These are phyloP conservation scores for Anthonomus grandis DNA, from an alignment of 1,140 invertebrate genomes.

Conservation along the genomic window DNA sequence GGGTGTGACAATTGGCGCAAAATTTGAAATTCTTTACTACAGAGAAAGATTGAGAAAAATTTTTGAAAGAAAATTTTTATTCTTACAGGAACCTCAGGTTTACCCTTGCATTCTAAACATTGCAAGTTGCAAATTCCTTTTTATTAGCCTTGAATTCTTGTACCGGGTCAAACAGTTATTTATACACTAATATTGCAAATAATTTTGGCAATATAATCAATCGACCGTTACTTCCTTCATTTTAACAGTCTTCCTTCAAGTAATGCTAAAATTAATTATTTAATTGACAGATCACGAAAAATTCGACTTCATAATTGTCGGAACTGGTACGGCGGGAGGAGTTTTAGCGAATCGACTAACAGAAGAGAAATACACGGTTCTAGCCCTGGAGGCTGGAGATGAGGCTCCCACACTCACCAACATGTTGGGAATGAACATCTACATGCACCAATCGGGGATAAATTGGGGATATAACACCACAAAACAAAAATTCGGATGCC, in stretches of 20 bases:
- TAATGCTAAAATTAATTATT: no score
- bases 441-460: conserved; percentile 14
- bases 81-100: no score
- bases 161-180: neutral
- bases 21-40: no score
- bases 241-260: neutral
- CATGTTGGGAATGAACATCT: conserved; percentile 15
- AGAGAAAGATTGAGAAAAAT: no score
- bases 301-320: conserved; percentile 15
- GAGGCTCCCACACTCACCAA: conserved; percentile 11
- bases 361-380: conserved; percentile 8
- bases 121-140: neutral
- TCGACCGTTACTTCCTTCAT: neutral
- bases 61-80: no score
- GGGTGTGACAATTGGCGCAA: no score
- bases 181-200: neutral
- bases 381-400: conserved; percentile 11
- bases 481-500: conserved; percentile 3
- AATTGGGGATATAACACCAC: conserved; percentile 20
- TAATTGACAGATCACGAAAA: conserved; percentile 9
- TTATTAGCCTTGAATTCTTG: neutral
- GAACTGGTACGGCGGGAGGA: conserved; percentile 14
- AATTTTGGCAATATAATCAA: neutral
- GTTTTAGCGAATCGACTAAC: conserved; percentile 13
- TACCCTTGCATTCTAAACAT: neutral